phyloP scores from a whole-genome alignment of 2,888 invertebrate genomes.

The Pheosia gnoma region DNA sequence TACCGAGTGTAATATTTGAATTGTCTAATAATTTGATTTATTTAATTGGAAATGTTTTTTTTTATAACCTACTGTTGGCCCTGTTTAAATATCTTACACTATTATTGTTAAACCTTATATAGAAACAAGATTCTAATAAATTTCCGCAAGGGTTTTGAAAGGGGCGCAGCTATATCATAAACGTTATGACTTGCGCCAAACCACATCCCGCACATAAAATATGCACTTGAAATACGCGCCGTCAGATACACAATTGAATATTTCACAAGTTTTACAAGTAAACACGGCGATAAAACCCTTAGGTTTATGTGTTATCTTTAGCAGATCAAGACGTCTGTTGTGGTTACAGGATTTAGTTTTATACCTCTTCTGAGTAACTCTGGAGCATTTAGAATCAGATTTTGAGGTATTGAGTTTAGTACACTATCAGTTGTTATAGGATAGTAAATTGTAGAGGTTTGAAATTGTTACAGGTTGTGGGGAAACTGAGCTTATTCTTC shows the following conservation, averaged over 20 bases:
- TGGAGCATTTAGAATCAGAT: not conserved
- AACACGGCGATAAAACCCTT: constrained; percentile 36
- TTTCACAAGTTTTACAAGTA: constrained; percentile 50
- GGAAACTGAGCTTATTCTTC: not conserved
- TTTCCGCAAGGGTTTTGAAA: not conserved
- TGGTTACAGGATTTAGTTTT: constrained; percentile 25
- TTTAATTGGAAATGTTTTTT: too few species aligned
- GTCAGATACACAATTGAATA: constrained; percentile 58
- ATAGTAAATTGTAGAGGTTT: not conserved
- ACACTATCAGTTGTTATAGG: not conserved
- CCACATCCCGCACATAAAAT: constrained; percentile 70
- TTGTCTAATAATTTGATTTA: too few species aligned
- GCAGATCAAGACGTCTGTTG: constrained; percentile 18
- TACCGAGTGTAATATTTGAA: too few species aligned
- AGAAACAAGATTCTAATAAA: not conserved
- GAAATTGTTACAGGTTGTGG: not conserved
- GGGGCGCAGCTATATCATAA: constrained; percentile 41
- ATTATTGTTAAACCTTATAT: too few species aligned
- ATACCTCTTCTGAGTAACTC: not conserved
- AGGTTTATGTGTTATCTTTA: constrained; percentile 24
- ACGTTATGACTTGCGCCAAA: constrained; percentile 59
- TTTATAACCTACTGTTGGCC: too few species aligned
- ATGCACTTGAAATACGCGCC: constrained; percentile 68
- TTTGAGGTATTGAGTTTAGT: not conserved
- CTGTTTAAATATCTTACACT: too few species aligned